Percentiles rank a stretch among this genome's conserved stretches.
phyloP scores from a whole-genome alignment of 2,113 vertebrate species.

The Ovis canadensis region DNA sequence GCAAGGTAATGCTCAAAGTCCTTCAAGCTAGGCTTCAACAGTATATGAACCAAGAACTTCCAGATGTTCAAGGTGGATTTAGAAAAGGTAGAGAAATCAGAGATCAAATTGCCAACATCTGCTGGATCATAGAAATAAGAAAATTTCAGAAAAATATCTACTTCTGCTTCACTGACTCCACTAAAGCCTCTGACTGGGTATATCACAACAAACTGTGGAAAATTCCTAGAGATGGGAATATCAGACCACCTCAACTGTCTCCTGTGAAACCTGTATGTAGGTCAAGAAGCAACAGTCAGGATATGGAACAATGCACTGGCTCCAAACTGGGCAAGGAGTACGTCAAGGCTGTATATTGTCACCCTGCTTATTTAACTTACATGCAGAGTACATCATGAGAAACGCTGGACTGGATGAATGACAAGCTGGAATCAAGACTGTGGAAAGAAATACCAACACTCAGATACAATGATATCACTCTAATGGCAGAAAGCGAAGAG shows the following conservation, averaged over 20 bases:
- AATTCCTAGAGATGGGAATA: background rate
- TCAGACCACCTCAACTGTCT: background rate
- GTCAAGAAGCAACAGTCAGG: background rate
- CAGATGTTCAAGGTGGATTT: background rate
- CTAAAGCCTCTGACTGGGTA: background rate
- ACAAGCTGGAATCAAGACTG: background rate
- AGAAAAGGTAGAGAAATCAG: background rate
- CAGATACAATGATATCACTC: background rate
- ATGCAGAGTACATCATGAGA: background rate
- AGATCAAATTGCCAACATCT: background rate
- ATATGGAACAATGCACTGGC: background rate
- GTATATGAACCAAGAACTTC: background rate
- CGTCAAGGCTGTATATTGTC: background rate
- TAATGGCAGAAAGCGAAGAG: background rate
- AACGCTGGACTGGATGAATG: background rate
- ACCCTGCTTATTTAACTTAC: background rate
- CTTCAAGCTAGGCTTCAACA: background rate
- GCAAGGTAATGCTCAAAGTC: background rate
- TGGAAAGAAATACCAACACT: background rate
- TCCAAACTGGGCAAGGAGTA: background rate
- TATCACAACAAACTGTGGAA: background rate
- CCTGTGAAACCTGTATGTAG: background rate
- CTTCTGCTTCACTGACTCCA: background rate
- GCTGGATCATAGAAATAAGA: background rate
- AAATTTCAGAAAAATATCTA: background rate